phyloP scores from a whole-genome alignment of 1,140 invertebrate genomes.

The Scaptomyza pallida region DNA sequence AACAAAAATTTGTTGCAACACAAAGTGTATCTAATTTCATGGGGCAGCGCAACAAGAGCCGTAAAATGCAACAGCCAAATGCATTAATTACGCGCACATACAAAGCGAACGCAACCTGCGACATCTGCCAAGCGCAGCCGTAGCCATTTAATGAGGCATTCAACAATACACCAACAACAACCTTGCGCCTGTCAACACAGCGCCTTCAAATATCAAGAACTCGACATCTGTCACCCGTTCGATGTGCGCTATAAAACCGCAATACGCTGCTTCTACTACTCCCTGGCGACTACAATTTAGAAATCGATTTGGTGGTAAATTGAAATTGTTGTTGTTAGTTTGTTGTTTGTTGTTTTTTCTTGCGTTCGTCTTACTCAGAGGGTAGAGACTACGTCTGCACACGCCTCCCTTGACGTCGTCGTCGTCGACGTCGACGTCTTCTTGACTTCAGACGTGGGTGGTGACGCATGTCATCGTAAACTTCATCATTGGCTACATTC shows the following conservation, averaged over 20 bases:
- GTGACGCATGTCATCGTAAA: slow-evolving; percentile 83
- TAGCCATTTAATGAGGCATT: slow-evolving; percentile 77
- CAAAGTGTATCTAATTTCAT: slow-evolving; percentile 79
- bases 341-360: slow-evolving; percentile 63
- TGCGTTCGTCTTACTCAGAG: slow-evolving; percentile 4
- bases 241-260: slow-evolving; percentile 49
- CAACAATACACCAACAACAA: slow-evolving; percentile 75
- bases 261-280: slow-evolving; percentile 23
- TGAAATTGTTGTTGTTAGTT: slow-evolving; percentile 76
- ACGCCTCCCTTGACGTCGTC: slow-evolving; percentile 43
- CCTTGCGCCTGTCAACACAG: slow-evolving; percentile 75
- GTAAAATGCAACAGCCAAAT: slow-evolving; percentile 79
- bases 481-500: slow-evolving; percentile 74
- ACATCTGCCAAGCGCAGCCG: slow-evolving; percentile 58
- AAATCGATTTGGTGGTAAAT: slow-evolving; percentile 69
- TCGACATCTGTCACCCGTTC: slow-evolving; percentile 79
- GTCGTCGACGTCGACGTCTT: slow-evolving; percentile 21
- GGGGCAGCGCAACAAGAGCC: slow-evolving; percentile 62
- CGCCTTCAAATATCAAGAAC: slow-evolving; percentile 29
- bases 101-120: slow-evolving; percentile 45
- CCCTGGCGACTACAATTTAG: slow-evolving; percentile 47
- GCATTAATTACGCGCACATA: slow-evolving; percentile 74
- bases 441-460: slow-evolving; percentile 68
- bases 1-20: slow-evolving; percentile 69
- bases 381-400: slow-evolving; percentile 45